Conservation (phyloP, 2,888 invertebrate species). For the Torymus aiolomorphi region DNA sequence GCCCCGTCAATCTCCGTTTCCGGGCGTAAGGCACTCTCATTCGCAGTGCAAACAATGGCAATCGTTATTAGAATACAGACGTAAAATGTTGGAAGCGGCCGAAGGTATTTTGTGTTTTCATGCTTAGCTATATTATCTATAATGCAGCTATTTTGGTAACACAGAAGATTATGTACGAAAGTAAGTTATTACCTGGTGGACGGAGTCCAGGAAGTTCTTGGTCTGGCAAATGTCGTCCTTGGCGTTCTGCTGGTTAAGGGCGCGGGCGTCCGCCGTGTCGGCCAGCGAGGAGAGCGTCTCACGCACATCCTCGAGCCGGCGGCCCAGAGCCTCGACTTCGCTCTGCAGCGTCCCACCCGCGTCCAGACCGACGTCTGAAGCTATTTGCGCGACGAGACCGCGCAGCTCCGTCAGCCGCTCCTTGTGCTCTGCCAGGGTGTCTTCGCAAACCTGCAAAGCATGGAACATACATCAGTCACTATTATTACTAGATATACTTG, state of each 20-base stretch:
- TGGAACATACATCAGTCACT: too few species aligned
- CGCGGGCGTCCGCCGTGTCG: conserved; percentile 85
- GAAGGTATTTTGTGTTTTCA: too few species aligned
- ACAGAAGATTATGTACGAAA: not conserved
- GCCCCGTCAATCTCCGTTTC: too few species aligned
- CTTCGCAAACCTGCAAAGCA: conserved; percentile 83
- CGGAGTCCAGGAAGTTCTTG: conserved; percentile 82
- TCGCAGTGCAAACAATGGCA: too few species aligned
- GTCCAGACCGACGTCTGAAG: conserved; percentile 86
- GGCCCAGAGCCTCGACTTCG: conserved; percentile 86
- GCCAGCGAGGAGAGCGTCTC: conserved; percentile 85
- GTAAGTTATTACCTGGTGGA: conserved; percentile 82
- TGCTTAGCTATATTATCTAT: not conserved
- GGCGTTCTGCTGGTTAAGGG: conserved; percentile 77
- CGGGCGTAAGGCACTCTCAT: too few species aligned
- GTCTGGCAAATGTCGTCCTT: conserved; percentile 79
- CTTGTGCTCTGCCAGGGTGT: conserved; percentile 84
- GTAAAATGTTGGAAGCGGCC: too few species aligned
- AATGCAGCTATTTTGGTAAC: not conserved
- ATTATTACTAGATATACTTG: too few species aligned
- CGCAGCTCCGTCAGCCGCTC: conserved; percentile 83
- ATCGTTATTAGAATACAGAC: too few species aligned
- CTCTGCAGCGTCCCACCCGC: conserved; percentile 84
- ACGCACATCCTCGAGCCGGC: conserved; percentile 85
- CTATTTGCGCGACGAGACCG: conserved; percentile 86